Conservation (phyloP, 2,797 vertebrate species). For the Eulemur rubriventer region DNA sequence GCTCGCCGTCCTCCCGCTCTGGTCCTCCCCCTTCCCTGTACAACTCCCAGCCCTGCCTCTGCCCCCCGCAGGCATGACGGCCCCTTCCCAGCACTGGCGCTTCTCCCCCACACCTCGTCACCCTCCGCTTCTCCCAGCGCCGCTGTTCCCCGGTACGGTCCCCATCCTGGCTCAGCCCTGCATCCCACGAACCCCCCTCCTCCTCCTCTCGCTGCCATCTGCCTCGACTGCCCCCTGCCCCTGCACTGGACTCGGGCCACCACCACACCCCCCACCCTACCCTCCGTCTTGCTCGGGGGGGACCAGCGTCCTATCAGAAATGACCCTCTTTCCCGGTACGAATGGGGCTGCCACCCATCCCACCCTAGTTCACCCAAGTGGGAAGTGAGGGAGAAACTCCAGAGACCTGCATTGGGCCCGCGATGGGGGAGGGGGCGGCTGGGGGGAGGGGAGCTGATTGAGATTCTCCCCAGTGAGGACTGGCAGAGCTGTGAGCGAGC, state of each 20-base stretch:
- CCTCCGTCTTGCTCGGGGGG: conserved; percentile 1
- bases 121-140: conserved; percentile 11
- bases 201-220: neutral
- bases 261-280: conserved; percentile 36
- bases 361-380: conserved; percentile 57
- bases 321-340: conserved; percentile 31
- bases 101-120: neutral
- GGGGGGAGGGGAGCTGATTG: conserved; percentile 44
- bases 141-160: neutral
- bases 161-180: neutral
- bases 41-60: conserved; percentile 56
- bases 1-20: neutral
- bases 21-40: neutral
- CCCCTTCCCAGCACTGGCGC: conserved; percentile 34
- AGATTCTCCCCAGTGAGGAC: neutral
- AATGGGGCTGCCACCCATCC: neutral
- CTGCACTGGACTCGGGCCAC: conserved; percentile 10
- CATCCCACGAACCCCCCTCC: neutral
- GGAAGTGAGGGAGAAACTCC: conserved; percentile 73
- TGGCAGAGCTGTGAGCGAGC: neutral
- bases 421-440: neutral
- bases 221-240: conserved; percentile 27
- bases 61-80: conserved; percentile 48
- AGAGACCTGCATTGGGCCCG: conserved; percentile 60
- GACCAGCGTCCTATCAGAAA: conserved; percentile 34